phyloP scores from a whole-genome alignment of 1,140 invertebrate species.

The Archegozetes longisetosus region DNA sequence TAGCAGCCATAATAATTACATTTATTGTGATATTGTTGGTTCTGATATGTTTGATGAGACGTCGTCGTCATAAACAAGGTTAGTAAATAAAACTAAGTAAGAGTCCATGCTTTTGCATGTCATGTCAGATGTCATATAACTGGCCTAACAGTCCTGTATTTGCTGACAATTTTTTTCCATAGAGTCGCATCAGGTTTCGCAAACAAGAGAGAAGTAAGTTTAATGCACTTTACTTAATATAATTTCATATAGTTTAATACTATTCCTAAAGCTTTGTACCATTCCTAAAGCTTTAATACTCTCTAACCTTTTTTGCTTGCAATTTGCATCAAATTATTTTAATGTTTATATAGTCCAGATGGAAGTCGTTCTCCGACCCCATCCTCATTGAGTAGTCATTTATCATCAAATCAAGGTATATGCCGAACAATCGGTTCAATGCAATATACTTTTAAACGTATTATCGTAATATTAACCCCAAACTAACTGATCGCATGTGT shows the following conservation, averaged over 20 bases:
- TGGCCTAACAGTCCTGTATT: not conserved
- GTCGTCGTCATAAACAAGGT: constrained; percentile 17
- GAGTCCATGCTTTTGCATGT: too few species aligned
- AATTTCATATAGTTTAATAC: too few species aligned
- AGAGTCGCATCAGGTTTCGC: not conserved
- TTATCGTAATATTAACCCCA: not conserved
- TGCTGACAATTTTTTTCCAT: not conserved
- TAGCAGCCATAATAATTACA: constrained; percentile 10
- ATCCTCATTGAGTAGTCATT: constrained; percentile 11
- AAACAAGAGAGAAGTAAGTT: not conserved
- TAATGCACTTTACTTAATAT: not conserved
- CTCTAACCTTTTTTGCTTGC: not conserved
- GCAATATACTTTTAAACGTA: not conserved
- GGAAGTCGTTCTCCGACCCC: constrained; percentile 14
- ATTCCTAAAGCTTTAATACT: not conserved
- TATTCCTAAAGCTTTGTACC: too few species aligned
- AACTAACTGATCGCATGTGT: not conserved
- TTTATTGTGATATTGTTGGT: constrained; percentile 14
- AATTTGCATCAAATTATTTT: not conserved
- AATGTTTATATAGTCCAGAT: constrained; percentile 1
- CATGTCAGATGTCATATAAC: not conserved
- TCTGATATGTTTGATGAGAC: constrained; percentile 12
- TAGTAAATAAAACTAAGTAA: not conserved
- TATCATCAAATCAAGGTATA: constrained; percentile 16
- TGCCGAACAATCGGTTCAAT: not conserved